Evolutionary conservation across 2,113 vertebrate genomes (phyloP), one percentile per base, ranked within the genome.

Genomic region (Odontesthes bonariensis): DNA sequence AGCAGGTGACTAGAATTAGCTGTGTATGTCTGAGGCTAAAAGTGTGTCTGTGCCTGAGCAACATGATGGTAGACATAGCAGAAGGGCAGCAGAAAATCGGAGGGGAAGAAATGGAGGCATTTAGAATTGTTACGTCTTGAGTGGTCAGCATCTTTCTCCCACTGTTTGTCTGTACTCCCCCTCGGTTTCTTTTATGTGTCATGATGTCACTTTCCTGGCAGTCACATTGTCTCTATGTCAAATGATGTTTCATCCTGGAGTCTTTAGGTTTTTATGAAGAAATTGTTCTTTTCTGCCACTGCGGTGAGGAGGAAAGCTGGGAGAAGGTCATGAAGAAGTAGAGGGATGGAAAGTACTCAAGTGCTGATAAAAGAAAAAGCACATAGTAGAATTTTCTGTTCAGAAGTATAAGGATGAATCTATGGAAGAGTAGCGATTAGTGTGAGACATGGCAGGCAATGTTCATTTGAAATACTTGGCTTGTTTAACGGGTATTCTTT

Each of bases 161-260:
- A 4, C 74, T 73, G 23, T 20, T 59, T 9, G 14, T 22, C 42
- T 51, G 53, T 38, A 55, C 70, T 40, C 64, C 27, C 57, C 22
- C 49, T 19, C 33, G 17, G 69, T 60, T 55, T 62, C 33, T 35
- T 32, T 49, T 9, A 6, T 60, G 40, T 63, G 58, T 62, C 31
- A 11, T 87, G 69, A 84, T 86, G 79, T 88, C 74, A 77, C 67
- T 65, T 81, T 63, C 65, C 79, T 68, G 14, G 73, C 69, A 80
- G 79, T 73, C 20, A 4, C 23, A 42, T 53, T 23, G 66, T 74
- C 62, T 71, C 57, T 5, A n/a, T n/a, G 46, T 78, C 79, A 75
- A 49, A 53, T 7, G 49, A 75, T 69, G 75, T 77, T 77, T 83
- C 65, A 75, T 83, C 54, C 80, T 35, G 0, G 1, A 33, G 75